These are phyloP conservation scores for Amphipoea oculea DNA, from an alignment of 2,888 invertebrate genomes.

Conservation along the genomic window DNA sequence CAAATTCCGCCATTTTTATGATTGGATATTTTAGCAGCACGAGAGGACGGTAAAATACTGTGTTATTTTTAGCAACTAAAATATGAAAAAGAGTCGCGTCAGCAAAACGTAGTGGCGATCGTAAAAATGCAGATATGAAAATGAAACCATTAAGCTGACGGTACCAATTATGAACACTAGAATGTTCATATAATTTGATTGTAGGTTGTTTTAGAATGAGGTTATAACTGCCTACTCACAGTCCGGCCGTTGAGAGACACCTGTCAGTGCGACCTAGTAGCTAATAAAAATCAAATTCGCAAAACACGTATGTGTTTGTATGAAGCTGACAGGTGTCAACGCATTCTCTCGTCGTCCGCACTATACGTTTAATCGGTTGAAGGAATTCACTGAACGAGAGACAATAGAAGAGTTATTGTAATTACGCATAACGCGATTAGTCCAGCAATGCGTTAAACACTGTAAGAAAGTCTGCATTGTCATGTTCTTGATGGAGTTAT, in stretches of 20 bases:
- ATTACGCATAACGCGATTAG: neutral
- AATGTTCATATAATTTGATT: slow-evolving; percentile 23
- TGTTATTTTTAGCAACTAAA: slow-evolving; percentile 56
- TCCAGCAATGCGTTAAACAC: neutral
- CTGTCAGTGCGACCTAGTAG: too few relatives aligned
- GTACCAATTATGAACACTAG: slow-evolving; percentile 47
- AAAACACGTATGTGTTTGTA: neutral
- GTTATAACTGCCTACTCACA: too few relatives aligned
- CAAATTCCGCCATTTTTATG: slow-evolving; percentile 5
- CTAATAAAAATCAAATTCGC: neutral
- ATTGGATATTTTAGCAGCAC: slow-evolving; percentile 35
- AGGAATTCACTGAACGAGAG: neutral
- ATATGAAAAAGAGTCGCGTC: slow-evolving; percentile 61
- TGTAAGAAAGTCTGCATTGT: neutral
- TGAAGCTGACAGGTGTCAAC: neutral
- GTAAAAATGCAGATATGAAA: slow-evolving; percentile 67
- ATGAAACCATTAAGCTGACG: slow-evolving; percentile 62
- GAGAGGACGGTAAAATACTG: slow-evolving; percentile 34
- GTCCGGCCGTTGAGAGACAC: neutral
- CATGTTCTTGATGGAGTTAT: neutral
- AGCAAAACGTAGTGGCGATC: slow-evolving; percentile 53
- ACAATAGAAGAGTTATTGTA: neutral
- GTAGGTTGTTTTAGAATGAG: too few relatives aligned
- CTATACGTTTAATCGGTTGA: neutral
- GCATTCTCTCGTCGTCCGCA: neutral